Percentiles rank a stretch among this genome's conserved stretches.
Conservation (phyloP, 2,113 vertebrate genomes). For the Gambusia holbrooki region DNA sequence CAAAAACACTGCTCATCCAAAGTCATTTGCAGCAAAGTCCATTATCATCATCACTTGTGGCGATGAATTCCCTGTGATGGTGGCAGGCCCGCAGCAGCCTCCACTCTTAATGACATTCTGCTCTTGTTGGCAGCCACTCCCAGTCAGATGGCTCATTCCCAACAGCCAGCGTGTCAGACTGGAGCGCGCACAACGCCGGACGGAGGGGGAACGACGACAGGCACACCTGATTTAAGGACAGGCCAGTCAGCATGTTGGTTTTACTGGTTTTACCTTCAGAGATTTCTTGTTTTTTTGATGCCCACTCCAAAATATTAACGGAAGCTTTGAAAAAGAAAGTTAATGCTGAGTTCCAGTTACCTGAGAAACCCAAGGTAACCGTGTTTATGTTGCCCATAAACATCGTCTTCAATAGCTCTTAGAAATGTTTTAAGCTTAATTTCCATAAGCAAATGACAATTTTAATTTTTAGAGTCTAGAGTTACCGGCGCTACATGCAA, state of each 20-base stretch:
- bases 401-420: too few species aligned
- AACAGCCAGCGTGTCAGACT: slow-evolving; percentile 81
- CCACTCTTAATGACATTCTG: slow-evolving; percentile 91
- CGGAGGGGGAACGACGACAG: slow-evolving; percentile 32
- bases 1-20: slow-evolving; percentile 83
- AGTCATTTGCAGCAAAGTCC: slow-evolving; percentile 90
- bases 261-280: neutral
- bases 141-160: slow-evolving; percentile 73
- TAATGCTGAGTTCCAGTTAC: too few species aligned
- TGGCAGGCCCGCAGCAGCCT: slow-evolving; percentile 84
- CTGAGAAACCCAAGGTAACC: too few species aligned
- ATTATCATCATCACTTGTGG: slow-evolving; percentile 85
- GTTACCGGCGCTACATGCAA: too few species aligned
- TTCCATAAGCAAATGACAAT: too few species aligned
- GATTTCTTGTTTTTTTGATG: neutral
- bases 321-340: too few species aligned
- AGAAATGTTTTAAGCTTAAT: too few species aligned
- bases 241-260: slow-evolving; percentile 39
- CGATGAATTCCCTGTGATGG: slow-evolving; percentile 89
- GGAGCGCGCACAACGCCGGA: slow-evolving; percentile 41
- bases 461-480: too few species aligned
- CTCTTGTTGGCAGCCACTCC: slow-evolving; percentile 87
- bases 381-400: too few species aligned
- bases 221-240: slow-evolving; percentile 21
- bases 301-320: neutral